Evolutionary conservation across 2,113 vertebrate genomes (phyloP).

Genomic region (Phalacrocorax pelagicus): DNA sequence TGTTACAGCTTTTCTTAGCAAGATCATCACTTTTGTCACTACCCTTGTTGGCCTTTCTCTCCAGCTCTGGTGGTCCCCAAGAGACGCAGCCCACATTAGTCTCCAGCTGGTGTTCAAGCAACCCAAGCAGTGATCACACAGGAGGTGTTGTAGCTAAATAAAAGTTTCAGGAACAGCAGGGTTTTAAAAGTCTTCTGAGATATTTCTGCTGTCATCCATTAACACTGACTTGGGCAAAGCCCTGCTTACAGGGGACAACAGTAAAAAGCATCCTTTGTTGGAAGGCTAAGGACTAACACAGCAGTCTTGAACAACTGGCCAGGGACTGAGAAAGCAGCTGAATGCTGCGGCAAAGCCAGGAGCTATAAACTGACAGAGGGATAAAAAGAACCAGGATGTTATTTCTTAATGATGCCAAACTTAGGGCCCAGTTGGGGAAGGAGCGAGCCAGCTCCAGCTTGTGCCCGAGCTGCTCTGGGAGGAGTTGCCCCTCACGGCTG

Average conservation of each 20-base stretch:
- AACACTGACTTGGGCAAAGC: not conserved
- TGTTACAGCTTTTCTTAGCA: slow-evolving; percentile 21
- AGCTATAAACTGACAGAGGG: not conserved
- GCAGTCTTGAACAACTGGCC: not conserved
- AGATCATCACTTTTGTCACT: slow-evolving; percentile 34
- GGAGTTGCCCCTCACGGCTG: not conserved
- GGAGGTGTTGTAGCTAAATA: not conserved
- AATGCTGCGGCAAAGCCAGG: not conserved
- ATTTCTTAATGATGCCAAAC: not conserved
- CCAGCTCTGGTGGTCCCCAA: not conserved
- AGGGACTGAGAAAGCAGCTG: not conserved
- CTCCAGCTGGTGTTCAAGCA: slow-evolving; percentile 16
- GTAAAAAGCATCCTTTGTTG: not conserved
- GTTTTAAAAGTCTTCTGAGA: slow-evolving; percentile 12
- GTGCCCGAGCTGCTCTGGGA: not conserved
- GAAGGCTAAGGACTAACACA: not conserved
- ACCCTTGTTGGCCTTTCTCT: slow-evolving; percentile 1
- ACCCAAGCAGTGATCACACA: not conserved
- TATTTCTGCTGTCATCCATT: not conserved
- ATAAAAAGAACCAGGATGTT: not conserved
- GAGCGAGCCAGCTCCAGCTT: accelerated
- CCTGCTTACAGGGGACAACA: not conserved
- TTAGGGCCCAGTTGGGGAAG: not conserved
- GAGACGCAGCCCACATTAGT: not conserved
- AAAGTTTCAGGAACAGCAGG: slow-evolving; percentile 24